phyloP scores from a whole-genome alignment of 2,797 vertebrate genomes.

The Megalops cyprinoides region DNA sequence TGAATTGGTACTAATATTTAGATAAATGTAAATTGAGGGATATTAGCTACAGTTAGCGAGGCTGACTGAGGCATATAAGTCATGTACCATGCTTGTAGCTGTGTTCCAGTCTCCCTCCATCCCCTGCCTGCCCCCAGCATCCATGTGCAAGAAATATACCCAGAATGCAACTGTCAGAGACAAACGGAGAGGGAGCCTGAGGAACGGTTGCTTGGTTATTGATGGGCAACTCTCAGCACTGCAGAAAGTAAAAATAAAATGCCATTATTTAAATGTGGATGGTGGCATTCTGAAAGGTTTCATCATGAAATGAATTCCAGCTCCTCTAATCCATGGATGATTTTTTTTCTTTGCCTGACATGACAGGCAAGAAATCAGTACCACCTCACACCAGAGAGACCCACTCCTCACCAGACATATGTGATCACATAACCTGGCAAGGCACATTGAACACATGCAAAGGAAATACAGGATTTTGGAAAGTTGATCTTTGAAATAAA shows the following conservation, averaged over 20 bases:
- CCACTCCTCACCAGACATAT: not conserved
- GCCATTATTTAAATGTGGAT: slow-evolving; percentile 29
- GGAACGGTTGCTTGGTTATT: slow-evolving; percentile 17
- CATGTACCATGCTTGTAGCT: slow-evolving; percentile 22
- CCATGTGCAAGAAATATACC: slow-evolving; percentile 19
- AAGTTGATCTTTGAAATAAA: slow-evolving; percentile 79
- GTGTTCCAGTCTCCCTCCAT: not conserved
- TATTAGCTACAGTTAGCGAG: slow-evolving; percentile 40
- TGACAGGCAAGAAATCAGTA: not conserved
- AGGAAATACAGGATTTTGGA: slow-evolving; percentile 81
- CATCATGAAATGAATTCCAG: slow-evolving; percentile 27
- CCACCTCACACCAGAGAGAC: not conserved
- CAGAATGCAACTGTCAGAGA: slow-evolving; percentile 19
- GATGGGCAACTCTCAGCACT: slow-evolving; percentile 14
- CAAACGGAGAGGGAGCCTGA: slow-evolving; percentile 12
- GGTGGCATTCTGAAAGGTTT: slow-evolving; percentile 27
- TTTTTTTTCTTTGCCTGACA: slow-evolving; percentile 14
- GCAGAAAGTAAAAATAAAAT: slow-evolving; percentile 26
- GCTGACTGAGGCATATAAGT: slow-evolving; percentile 40
- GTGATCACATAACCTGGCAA: not conserved
- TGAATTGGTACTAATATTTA: slow-evolving; percentile 54
- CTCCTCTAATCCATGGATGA: slow-evolving; percentile 27
- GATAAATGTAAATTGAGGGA: slow-evolving; percentile 54
- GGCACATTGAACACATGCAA: slow-evolving; percentile 78
- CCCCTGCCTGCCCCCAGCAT: not conserved